These are phyloP conservation scores for Peromyscus leucopus DNA, from an alignment of 2,113 vertebrate genomes.

Conservation along the genomic window DNA sequence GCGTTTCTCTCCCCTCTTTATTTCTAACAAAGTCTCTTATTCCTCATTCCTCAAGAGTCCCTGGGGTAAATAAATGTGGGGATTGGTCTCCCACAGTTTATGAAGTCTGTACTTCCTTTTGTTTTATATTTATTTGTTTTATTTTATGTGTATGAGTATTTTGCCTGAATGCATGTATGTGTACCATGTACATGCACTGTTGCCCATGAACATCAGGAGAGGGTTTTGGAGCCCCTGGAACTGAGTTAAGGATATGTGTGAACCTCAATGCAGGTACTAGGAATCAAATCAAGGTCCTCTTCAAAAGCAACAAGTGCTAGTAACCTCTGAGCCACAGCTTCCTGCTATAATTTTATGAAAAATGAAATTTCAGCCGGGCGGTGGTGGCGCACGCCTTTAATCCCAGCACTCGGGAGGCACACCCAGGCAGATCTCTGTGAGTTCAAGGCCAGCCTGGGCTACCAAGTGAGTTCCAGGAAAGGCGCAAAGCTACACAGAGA, in stretches of 20 bases:
- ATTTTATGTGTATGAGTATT: neutral
- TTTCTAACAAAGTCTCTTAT: no score
- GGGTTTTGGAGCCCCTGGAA: neutral
- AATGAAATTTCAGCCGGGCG: neutral
- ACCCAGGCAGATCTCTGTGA: no score
- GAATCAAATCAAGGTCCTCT: neutral
- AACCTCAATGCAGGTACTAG: neutral
- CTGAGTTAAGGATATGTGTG: neutral
- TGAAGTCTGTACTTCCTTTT: neutral
- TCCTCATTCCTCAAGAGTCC: no score
- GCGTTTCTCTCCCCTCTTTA: no score
- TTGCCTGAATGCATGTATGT: neutral
- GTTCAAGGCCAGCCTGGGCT: no score
- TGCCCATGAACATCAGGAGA: neutral
- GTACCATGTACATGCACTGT: neutral
- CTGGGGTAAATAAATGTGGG: no score
- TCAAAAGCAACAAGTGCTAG: neutral
- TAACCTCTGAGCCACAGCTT: neutral
- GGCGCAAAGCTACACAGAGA: no score
- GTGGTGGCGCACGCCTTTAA: no score
- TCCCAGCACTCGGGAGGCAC: no score
- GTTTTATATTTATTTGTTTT: neutral
- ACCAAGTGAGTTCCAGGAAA: no score
- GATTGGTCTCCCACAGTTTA: neutral
- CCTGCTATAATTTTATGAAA: neutral